Conservation (phyloP, 2,888 invertebrate genomes). For the Auanema sp. region DNA sequence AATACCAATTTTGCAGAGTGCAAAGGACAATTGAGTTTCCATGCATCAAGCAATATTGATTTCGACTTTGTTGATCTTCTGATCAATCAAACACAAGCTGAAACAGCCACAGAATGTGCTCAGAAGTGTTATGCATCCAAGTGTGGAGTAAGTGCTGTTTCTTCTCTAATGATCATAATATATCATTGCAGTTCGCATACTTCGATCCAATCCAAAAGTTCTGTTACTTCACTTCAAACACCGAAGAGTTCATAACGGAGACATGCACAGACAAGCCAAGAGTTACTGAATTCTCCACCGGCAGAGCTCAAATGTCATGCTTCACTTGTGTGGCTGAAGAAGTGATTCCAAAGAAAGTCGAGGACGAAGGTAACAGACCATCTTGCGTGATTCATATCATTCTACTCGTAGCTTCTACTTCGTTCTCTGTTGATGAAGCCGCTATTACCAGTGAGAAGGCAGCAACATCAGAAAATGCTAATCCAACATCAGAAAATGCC, state of each 20-base stretch:
- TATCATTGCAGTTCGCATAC: constrained; percentile 42
- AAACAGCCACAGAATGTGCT: constrained; percentile 44
- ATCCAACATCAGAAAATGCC: no score
- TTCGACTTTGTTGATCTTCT: constrained; percentile 47
- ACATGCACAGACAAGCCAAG: no score
- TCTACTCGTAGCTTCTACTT: no score
- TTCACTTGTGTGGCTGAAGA: no score
- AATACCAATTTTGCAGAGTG: constrained; percentile 22
- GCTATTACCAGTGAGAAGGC: no score
- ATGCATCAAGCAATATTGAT: constrained; percentile 35
- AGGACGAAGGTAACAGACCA: no score
- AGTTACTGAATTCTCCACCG: no score
- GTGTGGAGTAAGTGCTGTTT: constrained; percentile 41
- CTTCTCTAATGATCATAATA: not conserved
- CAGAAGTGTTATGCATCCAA: constrained; percentile 35
- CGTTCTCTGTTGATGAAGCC: no score
- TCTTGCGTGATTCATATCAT: no score
- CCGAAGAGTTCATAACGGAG: constrained; percentile 22
- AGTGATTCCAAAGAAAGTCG: no score
- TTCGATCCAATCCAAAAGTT: constrained; percentile 31
- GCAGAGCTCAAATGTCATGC: no score
- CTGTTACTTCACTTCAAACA: constrained; percentile 48
- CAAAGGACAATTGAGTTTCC: constrained; percentile 29
- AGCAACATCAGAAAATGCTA: no score
- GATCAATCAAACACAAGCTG: constrained; percentile 38